Evolutionary conservation across 2,888 invertebrate species (phyloP).

Genomic region (Deilephila porcellus): DNA sequence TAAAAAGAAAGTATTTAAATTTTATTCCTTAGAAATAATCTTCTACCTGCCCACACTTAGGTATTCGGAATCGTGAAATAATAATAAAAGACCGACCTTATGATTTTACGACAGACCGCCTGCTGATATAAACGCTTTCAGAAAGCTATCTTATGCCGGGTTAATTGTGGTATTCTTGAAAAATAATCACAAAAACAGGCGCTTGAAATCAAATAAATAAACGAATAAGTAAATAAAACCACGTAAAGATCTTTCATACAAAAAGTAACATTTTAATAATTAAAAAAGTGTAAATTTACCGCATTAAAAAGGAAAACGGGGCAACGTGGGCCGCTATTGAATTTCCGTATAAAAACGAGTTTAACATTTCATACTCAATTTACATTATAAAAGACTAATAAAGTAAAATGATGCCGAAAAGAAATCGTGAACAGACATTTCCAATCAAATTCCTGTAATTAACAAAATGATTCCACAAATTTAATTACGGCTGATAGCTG

Average conservation of each 20-base stretch:
- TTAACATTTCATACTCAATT: not conserved
- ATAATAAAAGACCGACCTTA: not conserved
- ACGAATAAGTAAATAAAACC: too few species aligned
- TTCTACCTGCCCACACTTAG: not conserved
- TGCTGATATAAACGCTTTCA: not conserved
- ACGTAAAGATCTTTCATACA: too few species aligned
- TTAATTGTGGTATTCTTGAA: not conserved
- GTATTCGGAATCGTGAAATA: not conserved
- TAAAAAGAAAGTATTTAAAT: too few species aligned
- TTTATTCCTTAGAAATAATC: too few species aligned
- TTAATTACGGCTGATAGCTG: constrained; percentile 46
- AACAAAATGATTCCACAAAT: constrained; percentile 45
- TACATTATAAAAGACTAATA: constrained; percentile 9
- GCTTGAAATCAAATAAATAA: too few species aligned
- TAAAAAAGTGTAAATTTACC: not conserved
- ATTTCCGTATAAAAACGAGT: not conserved
- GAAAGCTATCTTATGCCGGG: not conserved
- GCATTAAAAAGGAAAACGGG: not conserved
- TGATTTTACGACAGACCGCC: not conserved
- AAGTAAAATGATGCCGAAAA: constrained; percentile 32
- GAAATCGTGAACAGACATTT: constrained; percentile 42
- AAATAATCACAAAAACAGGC: not conserved
- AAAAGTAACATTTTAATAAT: not conserved
- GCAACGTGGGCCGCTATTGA: constrained; percentile 7
- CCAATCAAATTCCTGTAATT: constrained; percentile 48